A percentile compares a stretch with the other conserved stretches of the same genome.
phyloP scores from a whole-genome alignment of 1,140 invertebrate species.

The Drosophila carrolli region DNA sequence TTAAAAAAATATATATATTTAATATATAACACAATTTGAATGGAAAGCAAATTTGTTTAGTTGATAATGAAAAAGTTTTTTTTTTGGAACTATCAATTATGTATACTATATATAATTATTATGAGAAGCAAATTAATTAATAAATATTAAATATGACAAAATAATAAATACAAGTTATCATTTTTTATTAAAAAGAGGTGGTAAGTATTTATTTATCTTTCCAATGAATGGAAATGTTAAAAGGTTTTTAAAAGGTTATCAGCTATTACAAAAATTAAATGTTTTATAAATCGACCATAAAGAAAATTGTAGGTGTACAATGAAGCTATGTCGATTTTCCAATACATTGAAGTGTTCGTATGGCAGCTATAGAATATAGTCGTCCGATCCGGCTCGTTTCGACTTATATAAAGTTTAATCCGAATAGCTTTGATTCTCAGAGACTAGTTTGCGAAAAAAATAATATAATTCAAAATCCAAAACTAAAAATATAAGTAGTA shows the following conservation, averaged over 20 bases:
- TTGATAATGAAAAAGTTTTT: constrained; percentile 51
- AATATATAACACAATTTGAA: constrained; percentile 34
- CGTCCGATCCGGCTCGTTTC: too few relatives aligned
- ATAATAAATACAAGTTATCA: background rate
- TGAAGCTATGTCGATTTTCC: too few relatives aligned
- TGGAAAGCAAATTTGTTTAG: constrained; percentile 42
- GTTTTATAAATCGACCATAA: too few relatives aligned
- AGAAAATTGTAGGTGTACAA: too few relatives aligned
- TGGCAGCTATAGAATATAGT: too few relatives aligned
- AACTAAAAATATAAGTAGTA: background rate
- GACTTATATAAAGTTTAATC: too few relatives aligned
- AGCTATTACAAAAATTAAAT: too few relatives aligned
- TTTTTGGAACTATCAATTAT: constrained; percentile 69
- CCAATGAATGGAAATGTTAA: too few relatives aligned
- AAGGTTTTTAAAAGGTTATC: too few relatives aligned
- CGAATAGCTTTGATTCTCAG: too few relatives aligned
- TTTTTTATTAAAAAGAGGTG: background rate
- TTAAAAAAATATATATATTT: constrained; percentile 23
- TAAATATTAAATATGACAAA: constrained; percentile 75
- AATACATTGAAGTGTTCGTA: too few relatives aligned
- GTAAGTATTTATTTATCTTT: background rate
- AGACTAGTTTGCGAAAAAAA: too few relatives aligned
- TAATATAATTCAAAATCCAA: background rate
- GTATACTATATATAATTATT: constrained; percentile 71
- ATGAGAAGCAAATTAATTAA: constrained; percentile 68